phyloP scores from a whole-genome alignment of 2,888 invertebrate species.

The Tipula lateralis region DNA sequence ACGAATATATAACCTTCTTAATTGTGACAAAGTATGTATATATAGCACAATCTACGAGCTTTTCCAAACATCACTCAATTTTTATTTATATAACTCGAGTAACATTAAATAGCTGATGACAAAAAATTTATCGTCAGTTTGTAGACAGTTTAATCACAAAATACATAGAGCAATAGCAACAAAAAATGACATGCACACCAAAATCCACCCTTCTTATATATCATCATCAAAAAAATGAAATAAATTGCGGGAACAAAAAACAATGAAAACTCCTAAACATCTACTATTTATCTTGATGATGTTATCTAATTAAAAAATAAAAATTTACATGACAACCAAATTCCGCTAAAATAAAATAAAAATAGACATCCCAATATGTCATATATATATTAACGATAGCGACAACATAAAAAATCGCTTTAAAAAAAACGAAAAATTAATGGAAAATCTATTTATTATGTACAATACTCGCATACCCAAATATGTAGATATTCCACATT shows the following conservation, averaged over 20 bases:
- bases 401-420: background rate
- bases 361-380: background rate
- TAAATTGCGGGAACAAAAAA: slow-evolving; percentile 7
- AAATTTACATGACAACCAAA: background rate
- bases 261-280: slow-evolving; percentile 9
- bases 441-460: background rate
- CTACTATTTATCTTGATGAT: background rate
- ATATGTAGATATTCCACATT: background rate
- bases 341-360: background rate
- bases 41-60: background rate
- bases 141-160: slow-evolving; percentile 11
- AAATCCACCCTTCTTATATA: background rate
- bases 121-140: background rate
- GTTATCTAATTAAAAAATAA: slow-evolving; percentile 13
- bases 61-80: background rate
- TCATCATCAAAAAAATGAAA: background rate
- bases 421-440: background rate
- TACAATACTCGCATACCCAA: background rate
- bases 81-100: background rate
- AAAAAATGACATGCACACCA: background rate
- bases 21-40: background rate
- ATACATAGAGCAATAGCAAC: background rate
- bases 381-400: background rate
- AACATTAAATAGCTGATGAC: background rate
- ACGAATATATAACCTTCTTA: background rate